Percentiles rank a stretch among this genome's conserved stretches.
These are phyloP conservation scores for Ammodytes marinus DNA, from an alignment of 2,113 vertebrate species.

Conservation along the genomic window DNA sequence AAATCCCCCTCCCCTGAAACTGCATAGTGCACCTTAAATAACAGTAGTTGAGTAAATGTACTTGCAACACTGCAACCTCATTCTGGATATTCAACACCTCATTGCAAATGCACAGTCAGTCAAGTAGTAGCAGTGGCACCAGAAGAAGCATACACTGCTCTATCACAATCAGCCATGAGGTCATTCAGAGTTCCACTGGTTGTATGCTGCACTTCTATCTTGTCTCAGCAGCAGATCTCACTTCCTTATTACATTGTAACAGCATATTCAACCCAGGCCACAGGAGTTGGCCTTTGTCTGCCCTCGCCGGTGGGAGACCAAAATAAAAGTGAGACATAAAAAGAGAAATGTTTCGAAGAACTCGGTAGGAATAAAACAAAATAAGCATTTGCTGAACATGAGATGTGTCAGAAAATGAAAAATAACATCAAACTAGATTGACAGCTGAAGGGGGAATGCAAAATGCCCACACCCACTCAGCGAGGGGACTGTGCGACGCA, in stretches of 20 bases:
- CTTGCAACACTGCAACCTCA: no score
- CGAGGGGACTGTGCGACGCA: neutral
- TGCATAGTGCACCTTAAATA: no score
- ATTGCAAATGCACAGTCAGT: no score
- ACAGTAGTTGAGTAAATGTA: neutral
- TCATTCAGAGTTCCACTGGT: slow-evolving; percentile 26
- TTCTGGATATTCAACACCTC: neutral
- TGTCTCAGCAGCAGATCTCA: slow-evolving; percentile 13
- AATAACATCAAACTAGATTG: slow-evolving; percentile 33
- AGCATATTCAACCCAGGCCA: slow-evolving; percentile 3
- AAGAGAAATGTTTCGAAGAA: slow-evolving; percentile 16
- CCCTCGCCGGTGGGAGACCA: slow-evolving; percentile 24
- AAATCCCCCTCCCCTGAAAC: no score
- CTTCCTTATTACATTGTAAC: slow-evolving; percentile 4
- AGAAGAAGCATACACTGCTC: neutral
- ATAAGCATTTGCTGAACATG: slow-evolving; percentile 27
- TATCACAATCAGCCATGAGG: neutral
- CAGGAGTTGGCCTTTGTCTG: slow-evolving; percentile 25
- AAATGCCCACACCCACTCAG: slow-evolving; percentile 45
- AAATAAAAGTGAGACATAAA: neutral
- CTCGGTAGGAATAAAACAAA: neutral
- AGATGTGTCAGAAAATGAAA: slow-evolving; percentile 28
- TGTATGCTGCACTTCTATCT: neutral
- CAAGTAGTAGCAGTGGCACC: neutral
- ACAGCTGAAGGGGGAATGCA: slow-evolving; percentile 16